Evolutionary conservation across 2,797 vertebrate genomes (phyloP).

Genomic region (Coluber constrictor): DNA sequence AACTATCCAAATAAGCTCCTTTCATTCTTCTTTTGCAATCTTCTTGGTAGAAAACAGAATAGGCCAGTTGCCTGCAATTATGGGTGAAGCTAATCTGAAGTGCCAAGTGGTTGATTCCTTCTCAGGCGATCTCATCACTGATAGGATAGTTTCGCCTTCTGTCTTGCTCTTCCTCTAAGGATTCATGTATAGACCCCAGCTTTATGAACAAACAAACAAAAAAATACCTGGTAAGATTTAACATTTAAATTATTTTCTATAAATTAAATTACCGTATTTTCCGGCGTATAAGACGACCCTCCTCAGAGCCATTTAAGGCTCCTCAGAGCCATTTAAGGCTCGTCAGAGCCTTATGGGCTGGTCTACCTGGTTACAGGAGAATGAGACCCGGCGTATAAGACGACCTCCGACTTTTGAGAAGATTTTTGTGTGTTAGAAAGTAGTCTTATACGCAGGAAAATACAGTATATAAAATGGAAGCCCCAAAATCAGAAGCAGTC

Average conservation of each 20-base stretch:
- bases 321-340: too few species aligned
- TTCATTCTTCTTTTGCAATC: background rate
- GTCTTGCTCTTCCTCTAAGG: background rate
- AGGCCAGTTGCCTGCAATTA: background rate
- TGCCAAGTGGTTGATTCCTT: background rate
- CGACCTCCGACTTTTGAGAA: too few species aligned
- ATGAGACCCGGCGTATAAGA: too few species aligned
- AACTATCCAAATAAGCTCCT: background rate
- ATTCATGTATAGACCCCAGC: background rate
- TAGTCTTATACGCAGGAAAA: too few species aligned
- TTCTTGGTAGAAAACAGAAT: background rate
- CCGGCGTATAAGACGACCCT: too few species aligned
- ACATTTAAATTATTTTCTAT: background rate
- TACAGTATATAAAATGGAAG: background rate
- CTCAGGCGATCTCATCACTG: background rate
- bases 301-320: too few species aligned
- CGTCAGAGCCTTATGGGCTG: too few species aligned
- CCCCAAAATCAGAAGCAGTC: background rate
- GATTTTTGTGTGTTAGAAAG: too few species aligned
- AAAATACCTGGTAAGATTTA: background rate
- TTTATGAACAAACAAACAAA: background rate
- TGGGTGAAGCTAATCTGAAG: background rate
- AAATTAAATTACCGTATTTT: background rate
- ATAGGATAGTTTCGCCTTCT: background rate
- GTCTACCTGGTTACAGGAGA: too few species aligned